Conservation (phyloP, 2,113 vertebrate species). For the Sebastes fasciatus region DNA sequence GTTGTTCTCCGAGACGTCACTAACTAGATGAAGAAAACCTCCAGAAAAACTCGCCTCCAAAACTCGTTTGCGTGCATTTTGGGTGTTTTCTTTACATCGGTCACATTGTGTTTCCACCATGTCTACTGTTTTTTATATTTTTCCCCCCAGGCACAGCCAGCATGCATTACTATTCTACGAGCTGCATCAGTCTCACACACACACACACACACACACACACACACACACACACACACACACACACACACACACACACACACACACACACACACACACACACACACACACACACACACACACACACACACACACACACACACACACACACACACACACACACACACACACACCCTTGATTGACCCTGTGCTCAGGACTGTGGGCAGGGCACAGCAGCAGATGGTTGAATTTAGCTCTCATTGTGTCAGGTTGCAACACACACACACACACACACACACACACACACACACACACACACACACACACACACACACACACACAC, state of each 20-base stretch:
- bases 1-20: not conserved
- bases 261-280: slow-evolving; percentile 4
- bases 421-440: slow-evolving; percentile 12
- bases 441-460: not conserved
- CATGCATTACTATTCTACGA: slow-evolving; percentile 19
- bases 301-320: not conserved
- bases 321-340: slow-evolving; percentile 5
- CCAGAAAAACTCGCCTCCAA: not conserved
- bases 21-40: not conserved
- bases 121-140: not conserved
- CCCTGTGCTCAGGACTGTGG: slow-evolving; percentile 3
- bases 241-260: slow-evolving; percentile 10
- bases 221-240: slow-evolving; percentile 16
- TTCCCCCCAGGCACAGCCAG: not conserved
- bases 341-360: slow-evolving; percentile 27
- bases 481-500: not conserved
- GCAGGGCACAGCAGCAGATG: slow-evolving; percentile 48
- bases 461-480: not conserved
- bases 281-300: not conserved
- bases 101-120: not conserved
- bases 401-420: slow-evolving; percentile 42
- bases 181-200: not conserved
- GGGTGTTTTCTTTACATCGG: not conserved
- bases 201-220: not conserved
- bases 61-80: not conserved